phyloP scores from a whole-genome alignment of 2,888 invertebrate species.

The Polia nebulosa region DNA sequence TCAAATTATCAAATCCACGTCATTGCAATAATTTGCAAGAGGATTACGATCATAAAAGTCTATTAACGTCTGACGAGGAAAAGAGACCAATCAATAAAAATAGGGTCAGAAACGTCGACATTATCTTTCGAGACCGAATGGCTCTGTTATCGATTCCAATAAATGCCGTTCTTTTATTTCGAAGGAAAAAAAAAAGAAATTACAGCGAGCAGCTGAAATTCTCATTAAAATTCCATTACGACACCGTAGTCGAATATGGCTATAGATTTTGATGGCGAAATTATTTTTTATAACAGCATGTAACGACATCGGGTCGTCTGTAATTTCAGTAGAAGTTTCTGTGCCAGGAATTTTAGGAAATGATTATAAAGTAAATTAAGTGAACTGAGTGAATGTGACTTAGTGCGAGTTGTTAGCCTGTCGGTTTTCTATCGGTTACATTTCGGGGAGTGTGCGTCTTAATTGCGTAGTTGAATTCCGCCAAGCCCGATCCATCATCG shows the following conservation, averaged over 20 bases:
- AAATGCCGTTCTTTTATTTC: conserved; percentile 82
- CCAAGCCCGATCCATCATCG: no score
- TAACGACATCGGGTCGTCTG: conserved; percentile 51
- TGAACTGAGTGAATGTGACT: background rate
- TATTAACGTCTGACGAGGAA: conserved; percentile 66
- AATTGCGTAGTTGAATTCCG: no score
- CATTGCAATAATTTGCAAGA: conserved; percentile 53
- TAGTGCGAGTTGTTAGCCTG: no score
- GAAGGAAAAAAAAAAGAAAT: conserved; percentile 75
- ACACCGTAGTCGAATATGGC: conserved; percentile 76
- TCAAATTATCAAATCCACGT: conserved; percentile 48
- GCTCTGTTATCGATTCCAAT: conserved; percentile 79
- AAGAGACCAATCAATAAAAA: conserved; percentile 73
- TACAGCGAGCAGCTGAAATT: conserved; percentile 81
- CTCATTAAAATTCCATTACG: conserved; percentile 88
- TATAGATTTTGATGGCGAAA: conserved; percentile 76
- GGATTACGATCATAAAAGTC: conserved; percentile 68
- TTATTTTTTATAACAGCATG: conserved; percentile 73
- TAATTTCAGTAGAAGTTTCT: conserved; percentile 42
- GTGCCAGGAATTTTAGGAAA: conserved; percentile 20
- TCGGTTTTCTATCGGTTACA: no score
- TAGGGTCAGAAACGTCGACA: conserved; percentile 75
- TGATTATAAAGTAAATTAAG: conserved; percentile 11
- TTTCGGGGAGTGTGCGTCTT: no score
- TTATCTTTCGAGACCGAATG: conserved; percentile 73